Evolutionary conservation across 2,797 vertebrate genomes (phyloP).

Genomic region (Bradypodion ventrale): DNA sequence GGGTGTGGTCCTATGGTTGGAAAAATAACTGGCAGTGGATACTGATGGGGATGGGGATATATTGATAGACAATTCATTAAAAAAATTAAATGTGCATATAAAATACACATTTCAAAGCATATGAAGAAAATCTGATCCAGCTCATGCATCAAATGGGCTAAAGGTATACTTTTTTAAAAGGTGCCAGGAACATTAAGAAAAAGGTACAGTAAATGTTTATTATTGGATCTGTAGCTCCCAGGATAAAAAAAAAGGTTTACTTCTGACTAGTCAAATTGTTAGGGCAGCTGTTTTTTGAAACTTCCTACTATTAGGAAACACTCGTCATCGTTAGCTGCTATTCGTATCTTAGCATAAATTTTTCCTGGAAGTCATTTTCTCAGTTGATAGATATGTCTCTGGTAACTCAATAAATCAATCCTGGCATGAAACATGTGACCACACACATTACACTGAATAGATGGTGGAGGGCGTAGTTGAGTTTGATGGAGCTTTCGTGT

Average conservation of each 20-base stretch:
- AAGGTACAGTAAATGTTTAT: background rate
- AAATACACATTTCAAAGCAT: background rate
- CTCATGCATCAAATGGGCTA: background rate
- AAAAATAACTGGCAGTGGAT: background rate
- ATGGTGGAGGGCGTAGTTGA: too few species aligned
- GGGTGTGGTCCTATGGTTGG: too few species aligned
- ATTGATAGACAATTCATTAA: background rate
- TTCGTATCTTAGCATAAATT: too few species aligned
- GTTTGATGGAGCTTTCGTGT: too few species aligned
- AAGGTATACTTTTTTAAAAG: background rate
- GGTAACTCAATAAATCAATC: too few species aligned
- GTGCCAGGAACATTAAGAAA: background rate
- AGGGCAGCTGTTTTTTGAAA: background rate
- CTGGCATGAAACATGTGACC: too few species aligned
- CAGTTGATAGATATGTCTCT: too few species aligned
- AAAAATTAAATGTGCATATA: background rate
- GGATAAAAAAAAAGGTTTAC: background rate
- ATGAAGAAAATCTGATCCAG: background rate
- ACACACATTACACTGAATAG: too few species aligned
- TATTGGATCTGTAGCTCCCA: background rate
- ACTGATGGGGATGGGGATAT: background rate
- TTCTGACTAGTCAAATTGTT: background rate
- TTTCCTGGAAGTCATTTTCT: too few species aligned
- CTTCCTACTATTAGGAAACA: background rate
- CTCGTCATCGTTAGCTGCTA: too few species aligned